A percentile compares a stretch with the other conserved stretches of the same genome.
Conservation (phyloP, 2,888 invertebrate genomes). For the Aquatica leii region DNA sequence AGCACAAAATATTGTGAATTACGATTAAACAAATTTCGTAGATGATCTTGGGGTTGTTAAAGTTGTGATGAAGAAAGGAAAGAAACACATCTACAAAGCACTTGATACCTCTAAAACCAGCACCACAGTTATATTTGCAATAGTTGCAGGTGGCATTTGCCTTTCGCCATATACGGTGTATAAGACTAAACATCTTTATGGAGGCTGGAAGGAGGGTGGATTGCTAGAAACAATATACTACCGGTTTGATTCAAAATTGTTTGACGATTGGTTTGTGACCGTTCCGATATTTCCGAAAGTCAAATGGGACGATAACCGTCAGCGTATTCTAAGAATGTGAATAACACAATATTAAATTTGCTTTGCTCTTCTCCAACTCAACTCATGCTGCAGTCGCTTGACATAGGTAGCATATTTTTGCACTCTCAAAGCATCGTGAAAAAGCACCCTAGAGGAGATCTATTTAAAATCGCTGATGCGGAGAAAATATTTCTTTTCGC, state of each 20-base stretch:
- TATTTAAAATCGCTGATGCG: too few relatives aligned
- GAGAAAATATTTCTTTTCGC: too few relatives aligned
- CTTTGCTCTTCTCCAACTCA: slow-evolving; percentile 45
- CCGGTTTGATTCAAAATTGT: slow-evolving; percentile 37
- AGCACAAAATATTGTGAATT: slow-evolving; percentile 13
- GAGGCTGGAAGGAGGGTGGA: slow-evolving; percentile 24
- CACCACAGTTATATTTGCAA: slow-evolving; percentile 35
- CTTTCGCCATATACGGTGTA: not conserved
- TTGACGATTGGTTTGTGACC: too few relatives aligned
- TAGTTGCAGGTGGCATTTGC: slow-evolving; percentile 38
- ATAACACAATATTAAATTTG: slow-evolving; percentile 46
- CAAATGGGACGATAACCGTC: slow-evolving; percentile 38
- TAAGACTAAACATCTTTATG: slow-evolving; percentile 3
- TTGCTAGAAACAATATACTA: slow-evolving; percentile 41
- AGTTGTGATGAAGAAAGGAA: slow-evolving; percentile 27
- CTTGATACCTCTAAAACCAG: slow-evolving; percentile 32
- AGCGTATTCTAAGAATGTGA: too few relatives aligned
- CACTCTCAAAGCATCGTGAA: slow-evolving; percentile 42
- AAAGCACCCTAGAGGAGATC: too few relatives aligned
- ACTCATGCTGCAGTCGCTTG: slow-evolving; percentile 45
- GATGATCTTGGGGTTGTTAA: slow-evolving; percentile 9
- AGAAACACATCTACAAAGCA: slow-evolving; percentile 29
- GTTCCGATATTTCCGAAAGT: slow-evolving; percentile 43
- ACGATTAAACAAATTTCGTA: slow-evolving; percentile 11
- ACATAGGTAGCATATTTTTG: slow-evolving; percentile 43